Percentiles rank a stretch among this genome's conserved stretches.
phyloP scores from a whole-genome alignment of 2,888 invertebrate species.

The Teleogryllus oceanicus region DNA sequence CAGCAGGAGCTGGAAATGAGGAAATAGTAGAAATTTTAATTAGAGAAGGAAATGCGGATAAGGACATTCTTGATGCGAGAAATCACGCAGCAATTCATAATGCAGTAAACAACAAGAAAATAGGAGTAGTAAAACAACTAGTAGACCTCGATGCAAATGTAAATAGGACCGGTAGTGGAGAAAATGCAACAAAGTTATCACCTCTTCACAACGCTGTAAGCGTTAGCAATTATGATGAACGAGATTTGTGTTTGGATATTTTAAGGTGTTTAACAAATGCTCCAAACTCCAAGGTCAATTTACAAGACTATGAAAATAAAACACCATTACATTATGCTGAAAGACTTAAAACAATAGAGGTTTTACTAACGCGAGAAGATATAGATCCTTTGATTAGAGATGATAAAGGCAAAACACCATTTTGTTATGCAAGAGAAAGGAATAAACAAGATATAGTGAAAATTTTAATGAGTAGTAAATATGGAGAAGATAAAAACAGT shows the following conservation, averaged over 20 bases:
- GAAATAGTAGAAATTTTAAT: background rate
- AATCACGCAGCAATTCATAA: background rate
- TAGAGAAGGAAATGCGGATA: background rate
- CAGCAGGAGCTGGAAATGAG: background rate
- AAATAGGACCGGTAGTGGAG: background rate
- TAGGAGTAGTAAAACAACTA: background rate
- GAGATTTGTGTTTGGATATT: background rate
- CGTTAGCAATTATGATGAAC: background rate
- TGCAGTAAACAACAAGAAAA: background rate
- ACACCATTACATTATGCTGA: conserved; percentile 18
- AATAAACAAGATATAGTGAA: conserved; percentile 4
- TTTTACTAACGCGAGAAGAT: conserved; percentile 20
- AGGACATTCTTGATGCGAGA: background rate
- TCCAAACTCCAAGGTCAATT: background rate
- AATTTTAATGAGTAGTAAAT: conserved; percentile 3
- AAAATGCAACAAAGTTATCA: background rate
- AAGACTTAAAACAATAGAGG: conserved; percentile 12
- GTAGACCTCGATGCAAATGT: background rate
- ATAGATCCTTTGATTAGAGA: background rate
- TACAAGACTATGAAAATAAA: conserved; percentile 22
- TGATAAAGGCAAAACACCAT: conserved; percentile 12
- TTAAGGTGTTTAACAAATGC: background rate
- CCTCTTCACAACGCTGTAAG: conserved; percentile 19
- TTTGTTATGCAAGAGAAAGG: conserved; percentile 18
- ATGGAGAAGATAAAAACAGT: background rate